These are phyloP conservation scores for Cossypha niveicapilla DNA, from an alignment of 2,797 vertebrate genomes.

Conservation along the genomic window DNA sequence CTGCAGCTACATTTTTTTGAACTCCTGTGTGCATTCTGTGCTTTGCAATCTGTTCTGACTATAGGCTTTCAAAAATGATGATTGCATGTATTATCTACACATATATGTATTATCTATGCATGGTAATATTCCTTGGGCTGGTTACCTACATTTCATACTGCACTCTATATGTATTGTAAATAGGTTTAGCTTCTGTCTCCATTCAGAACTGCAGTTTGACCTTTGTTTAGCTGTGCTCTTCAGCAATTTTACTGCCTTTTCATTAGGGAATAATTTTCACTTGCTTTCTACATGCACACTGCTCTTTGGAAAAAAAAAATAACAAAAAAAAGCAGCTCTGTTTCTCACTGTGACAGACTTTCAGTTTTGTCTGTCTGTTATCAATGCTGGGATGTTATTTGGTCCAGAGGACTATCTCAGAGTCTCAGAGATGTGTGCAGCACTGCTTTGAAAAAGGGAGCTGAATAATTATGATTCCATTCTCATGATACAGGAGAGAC, in stretches of 20 bases:
- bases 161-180: neutral
- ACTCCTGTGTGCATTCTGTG: neutral
- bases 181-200: neutral
- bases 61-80: neutral
- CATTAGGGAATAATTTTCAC: neutral
- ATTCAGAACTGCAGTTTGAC: neutral
- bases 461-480: neutral
- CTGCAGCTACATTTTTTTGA: neutral
- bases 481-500: neutral
- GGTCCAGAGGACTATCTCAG: neutral
- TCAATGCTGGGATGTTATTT: neutral
- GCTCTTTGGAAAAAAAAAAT: neutral
- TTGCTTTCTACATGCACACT: neutral
- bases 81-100: neutral
- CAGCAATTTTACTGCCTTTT: slow-evolving; percentile 12
- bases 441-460: neutral
- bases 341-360: neutral
- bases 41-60: neutral
- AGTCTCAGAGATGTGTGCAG: neutral
- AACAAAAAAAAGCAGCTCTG: neutral
- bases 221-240: neutral
- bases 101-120: neutral
- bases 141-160: neutral
- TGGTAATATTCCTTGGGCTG: neutral
- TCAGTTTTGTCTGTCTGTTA: neutral